phyloP scores from a whole-genome alignment of 2,797 vertebrate genomes.

The Muraenolepis orangiensis region DNA sequence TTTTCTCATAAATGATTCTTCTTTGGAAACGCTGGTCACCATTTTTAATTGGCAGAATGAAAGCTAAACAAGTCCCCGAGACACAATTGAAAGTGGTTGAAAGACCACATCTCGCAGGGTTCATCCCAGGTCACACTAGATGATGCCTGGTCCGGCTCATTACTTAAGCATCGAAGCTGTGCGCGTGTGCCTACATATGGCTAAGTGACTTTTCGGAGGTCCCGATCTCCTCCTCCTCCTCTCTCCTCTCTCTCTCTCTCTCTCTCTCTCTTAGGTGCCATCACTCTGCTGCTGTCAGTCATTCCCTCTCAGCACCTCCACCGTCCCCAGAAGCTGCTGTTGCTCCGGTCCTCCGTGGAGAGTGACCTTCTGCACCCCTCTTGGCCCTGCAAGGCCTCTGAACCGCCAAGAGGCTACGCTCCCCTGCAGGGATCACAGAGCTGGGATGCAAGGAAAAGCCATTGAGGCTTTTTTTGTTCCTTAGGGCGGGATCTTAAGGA shows the following conservation, averaged over 20 bases:
- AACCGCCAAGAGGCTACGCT: constrained; percentile 48
- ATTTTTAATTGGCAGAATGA: constrained; percentile 47
- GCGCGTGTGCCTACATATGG: constrained; percentile 42
- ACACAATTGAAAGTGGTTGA: constrained; percentile 57
- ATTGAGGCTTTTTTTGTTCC: constrained; percentile 41
- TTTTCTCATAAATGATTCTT: constrained; percentile 34
- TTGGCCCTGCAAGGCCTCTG: constrained; percentile 26
- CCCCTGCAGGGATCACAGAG: constrained; percentile 61
- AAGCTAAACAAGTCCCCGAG: constrained; percentile 37
- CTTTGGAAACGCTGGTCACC: constrained; percentile 28
- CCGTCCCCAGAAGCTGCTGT: constrained; percentile 40
- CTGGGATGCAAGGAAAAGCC: constrained; percentile 50
- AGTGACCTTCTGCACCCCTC: constrained; percentile 49
- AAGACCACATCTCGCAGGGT: constrained; percentile 55
- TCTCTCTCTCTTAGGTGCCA: constrained; percentile 60
- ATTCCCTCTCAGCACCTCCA: constrained; percentile 33
- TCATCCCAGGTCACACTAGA: constrained; percentile 64
- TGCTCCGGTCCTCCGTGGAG: constrained; percentile 47
- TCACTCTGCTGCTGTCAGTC: constrained; percentile 62
- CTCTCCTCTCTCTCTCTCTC: not conserved
- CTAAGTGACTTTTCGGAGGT: constrained; percentile 49
- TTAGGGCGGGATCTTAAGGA: constrained; percentile 4
- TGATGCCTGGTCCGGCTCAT: constrained; percentile 54
- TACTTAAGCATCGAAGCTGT: constrained; percentile 66
- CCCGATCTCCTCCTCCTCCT: constrained; percentile 14